Base-by-base conservation (phyloP, 2,113 vertebrate species). In the Tragelaphus scriptus region DNA sequence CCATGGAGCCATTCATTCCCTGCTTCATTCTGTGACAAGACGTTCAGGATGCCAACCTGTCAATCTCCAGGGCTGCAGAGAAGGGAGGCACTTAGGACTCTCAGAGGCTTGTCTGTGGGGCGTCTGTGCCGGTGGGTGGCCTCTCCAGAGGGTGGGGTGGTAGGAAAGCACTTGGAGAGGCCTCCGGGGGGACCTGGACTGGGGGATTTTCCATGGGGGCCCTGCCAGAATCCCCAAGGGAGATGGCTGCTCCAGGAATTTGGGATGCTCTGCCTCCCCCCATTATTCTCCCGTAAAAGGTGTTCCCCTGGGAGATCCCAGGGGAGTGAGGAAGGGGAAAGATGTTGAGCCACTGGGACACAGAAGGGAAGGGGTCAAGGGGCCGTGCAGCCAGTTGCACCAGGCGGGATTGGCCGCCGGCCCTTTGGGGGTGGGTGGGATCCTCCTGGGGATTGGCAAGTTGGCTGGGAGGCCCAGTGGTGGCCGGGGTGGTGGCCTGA, bases 331-430 rank as follows among this genome's bases (percentile, higher is more conserved):
- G 85, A 14, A 88, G 40, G 81, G 90, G 14, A 71, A 87, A 93
- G 32, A 97, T 63, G 28, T n/a, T 49, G 68, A 97, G 91, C 82
- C 91, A 93, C 51, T 85, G 86, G 47, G 51, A 4, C 47, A 97
- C 23, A 0, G 2, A 3, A 36, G 5, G 30, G 30, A 84, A 58
- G 63, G 3, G 16, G n/a, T 68, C 4, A 0, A 21, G 15, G 49
- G 92, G 15, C 30, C 16, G 44, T 26, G 8, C 17, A 44, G 71
- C 10, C 47, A 88, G n/a, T 21, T 5, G 59, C 0, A 1, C 25
- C 15, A 0, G 14, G 88, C 0, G 15, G 55, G 44, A 13, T 4
- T 2, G 55, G 8, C 49, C 0, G 3, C 11, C 8, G 51, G 36
- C 23, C 61, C 15, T 85, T 26, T 93, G 65, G 51, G 80, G 79